A percentile compares a stretch with the other conserved stretches of the same genome.
These are phyloP conservation scores for Thamnophis elegans DNA, from an alignment of 2,797 vertebrate genomes.

Conservation along the genomic window DNA sequence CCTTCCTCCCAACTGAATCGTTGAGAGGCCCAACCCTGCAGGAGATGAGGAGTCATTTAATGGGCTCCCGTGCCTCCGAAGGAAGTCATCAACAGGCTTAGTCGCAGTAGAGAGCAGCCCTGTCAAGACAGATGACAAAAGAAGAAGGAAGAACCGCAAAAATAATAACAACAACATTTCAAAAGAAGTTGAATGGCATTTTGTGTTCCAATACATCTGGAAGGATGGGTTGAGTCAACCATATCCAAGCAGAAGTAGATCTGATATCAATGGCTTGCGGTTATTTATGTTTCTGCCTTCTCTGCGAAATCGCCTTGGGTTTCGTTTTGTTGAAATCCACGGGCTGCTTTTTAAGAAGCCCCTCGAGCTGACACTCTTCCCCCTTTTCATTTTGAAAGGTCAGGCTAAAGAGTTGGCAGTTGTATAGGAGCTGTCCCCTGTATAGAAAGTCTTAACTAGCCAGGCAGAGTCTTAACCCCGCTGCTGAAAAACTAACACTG, in stretches of 20 bases:
- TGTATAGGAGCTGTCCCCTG: constrained; percentile 69
- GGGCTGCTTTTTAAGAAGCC: constrained; percentile 37
- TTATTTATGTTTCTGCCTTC: constrained; percentile 52
- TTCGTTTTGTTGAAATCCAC: constrained; percentile 46
- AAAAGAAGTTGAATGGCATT: neutral
- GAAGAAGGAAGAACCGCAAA: neutral
- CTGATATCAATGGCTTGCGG: constrained; percentile 44
- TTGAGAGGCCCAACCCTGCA: neutral
- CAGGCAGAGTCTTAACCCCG: constrained; percentile 72
- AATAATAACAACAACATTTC: neutral
- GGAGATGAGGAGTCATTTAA: neutral
- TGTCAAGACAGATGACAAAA: neutral
- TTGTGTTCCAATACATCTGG: neutral
- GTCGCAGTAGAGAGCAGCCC: neutral
- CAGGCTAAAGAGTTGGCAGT: constrained; percentile 64
- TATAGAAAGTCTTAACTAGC: constrained; percentile 72
- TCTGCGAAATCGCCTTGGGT: constrained; percentile 51
- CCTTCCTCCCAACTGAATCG: neutral
- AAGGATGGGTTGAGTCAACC: constrained; percentile 24
- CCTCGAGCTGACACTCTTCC: constrained; percentile 56
- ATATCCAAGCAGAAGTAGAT: neutral
- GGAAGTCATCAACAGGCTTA: neutral
- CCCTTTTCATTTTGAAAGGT: constrained; percentile 64
- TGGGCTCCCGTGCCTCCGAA: neutral
- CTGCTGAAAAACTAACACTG: constrained; percentile 78